Conservation (phyloP, 1,140 invertebrate genomes). For the Scaptomyza hsui region DNA sequence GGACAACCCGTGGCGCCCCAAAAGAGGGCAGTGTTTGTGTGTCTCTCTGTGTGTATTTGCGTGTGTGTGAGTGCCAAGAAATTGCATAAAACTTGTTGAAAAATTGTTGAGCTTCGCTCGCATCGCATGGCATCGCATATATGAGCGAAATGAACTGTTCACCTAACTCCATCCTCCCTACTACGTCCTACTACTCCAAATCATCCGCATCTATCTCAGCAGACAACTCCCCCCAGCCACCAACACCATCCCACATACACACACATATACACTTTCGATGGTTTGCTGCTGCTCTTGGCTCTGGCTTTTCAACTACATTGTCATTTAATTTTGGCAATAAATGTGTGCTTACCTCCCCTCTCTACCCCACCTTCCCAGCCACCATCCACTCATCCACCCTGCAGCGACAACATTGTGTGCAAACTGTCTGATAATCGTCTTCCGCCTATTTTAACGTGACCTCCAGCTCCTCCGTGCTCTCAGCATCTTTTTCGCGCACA, state of each 20-base stretch:
- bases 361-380: neutral
- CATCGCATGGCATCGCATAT: neutral
- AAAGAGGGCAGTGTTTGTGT: neutral
- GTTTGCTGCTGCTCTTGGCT: slow-evolving; percentile 4
- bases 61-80: slow-evolving; percentile 23
- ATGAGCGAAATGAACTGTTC: slow-evolving; percentile 43
- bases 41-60: too few relatives aligned
- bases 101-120: slow-evolving; percentile 57
- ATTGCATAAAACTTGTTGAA: slow-evolving; percentile 73
- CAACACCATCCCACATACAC: too few relatives aligned
- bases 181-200: slow-evolving; percentile 22
- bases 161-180: neutral
- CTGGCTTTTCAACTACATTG: slow-evolving; percentile 70
- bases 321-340: slow-evolving; percentile 83
- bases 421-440: slow-evolving; percentile 83
- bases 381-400: neutral
- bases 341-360: slow-evolving; percentile 50
- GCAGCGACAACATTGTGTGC: slow-evolving; percentile 72
- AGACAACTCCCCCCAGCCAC: slow-evolving; percentile 45
- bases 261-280: neutral
- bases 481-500: slow-evolving; percentile 51
- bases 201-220: slow-evolving; percentile 62
- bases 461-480: slow-evolving; percentile 10
- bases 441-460: slow-evolving; percentile 78
- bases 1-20: slow-evolving; percentile 9